These are phyloP conservation scores for Anguilla obscura DNA, from an alignment of 2,797 vertebrate genomes.

Conservation along the genomic window DNA sequence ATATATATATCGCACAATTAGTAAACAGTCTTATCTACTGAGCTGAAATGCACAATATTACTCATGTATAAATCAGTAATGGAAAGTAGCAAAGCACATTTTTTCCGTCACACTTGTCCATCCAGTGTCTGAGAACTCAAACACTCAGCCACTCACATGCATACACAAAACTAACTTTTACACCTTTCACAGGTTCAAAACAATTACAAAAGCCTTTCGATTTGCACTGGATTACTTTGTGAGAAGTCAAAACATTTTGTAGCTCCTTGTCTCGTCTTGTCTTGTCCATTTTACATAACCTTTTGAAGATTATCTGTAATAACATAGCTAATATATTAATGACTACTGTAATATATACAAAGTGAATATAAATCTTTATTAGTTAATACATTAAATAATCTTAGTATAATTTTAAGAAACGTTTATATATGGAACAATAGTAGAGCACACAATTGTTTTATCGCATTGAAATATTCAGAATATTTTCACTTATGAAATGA, in stretches of 20 bases:
- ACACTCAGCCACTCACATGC: conserved; percentile 40
- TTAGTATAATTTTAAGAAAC: conserved; percentile 71
- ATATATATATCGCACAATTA: conserved; percentile 17
- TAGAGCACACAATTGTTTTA: conserved; percentile 64
- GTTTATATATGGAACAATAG: conserved; percentile 64
- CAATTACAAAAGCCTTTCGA: conserved; percentile 46
- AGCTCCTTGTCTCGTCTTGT: conserved; percentile 57
- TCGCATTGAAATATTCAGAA: conserved; percentile 47
- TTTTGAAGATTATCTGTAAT: conserved; percentile 72
- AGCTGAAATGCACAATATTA: conserved; percentile 28
- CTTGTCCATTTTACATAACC: conserved; percentile 68
- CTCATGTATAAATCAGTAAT: conserved; percentile 11
- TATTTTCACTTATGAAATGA: conserved; percentile 50
- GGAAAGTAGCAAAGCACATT: conserved; percentile 17
- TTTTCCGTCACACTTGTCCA: conserved; percentile 9
- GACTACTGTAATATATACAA: conserved; percentile 78
- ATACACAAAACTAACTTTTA: conserved; percentile 46
- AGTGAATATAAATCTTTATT: conserved; percentile 79
- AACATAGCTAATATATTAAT: conserved; percentile 79
- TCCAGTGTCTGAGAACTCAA: conserved; percentile 53
- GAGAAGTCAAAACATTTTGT: conserved; percentile 41
- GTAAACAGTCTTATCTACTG: conserved; percentile 25
- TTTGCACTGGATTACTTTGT: conserved; percentile 45
- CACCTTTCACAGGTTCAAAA: conserved; percentile 34
- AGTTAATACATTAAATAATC: conserved; percentile 79